phyloP scores from a whole-genome alignment of 2,888 invertebrate species.

The Platynereis dumerilii region DNA sequence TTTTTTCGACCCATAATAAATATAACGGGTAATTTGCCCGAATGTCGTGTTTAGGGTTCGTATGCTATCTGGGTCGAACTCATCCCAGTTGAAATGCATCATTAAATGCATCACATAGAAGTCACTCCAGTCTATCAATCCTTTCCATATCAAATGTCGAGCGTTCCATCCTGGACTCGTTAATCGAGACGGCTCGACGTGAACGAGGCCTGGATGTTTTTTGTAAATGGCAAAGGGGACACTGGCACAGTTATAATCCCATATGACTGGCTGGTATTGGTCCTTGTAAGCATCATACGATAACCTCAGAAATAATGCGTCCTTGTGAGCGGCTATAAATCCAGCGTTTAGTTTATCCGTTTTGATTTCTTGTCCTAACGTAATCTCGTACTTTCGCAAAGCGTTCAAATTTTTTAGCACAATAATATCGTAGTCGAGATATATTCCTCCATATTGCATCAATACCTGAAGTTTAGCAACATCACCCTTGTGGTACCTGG shows the following conservation, averaged over 20 bases:
- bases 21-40: slow-evolving; percentile 34
- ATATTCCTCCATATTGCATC: slow-evolving; percentile 38
- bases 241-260: slow-evolving; percentile 38
- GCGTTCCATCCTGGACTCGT: slow-evolving; percentile 36
- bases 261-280: slow-evolving; percentile 34
- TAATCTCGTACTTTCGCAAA: slow-evolving; percentile 32
- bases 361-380: slow-evolving; percentile 33
- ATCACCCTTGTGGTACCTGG: slow-evolving; percentile 10
- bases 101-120: slow-evolving; percentile 37
- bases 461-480: slow-evolving; percentile 15
- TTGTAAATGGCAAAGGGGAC: slow-evolving; percentile 31
- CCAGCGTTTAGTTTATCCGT: slow-evolving; percentile 36
- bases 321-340: slow-evolving; percentile 32
- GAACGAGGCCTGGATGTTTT: slow-evolving; percentile 31
- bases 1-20: slow-evolving; percentile 34
- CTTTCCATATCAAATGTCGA: slow-evolving; percentile 29
- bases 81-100: slow-evolving; percentile 28
- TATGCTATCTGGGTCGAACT: slow-evolving; percentile 30
- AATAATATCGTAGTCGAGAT: slow-evolving; percentile 40
- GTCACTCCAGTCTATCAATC: slow-evolving; percentile 34
- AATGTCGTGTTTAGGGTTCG: slow-evolving; percentile 30
- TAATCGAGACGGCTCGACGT: slow-evolving; percentile 30
- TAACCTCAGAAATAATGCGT: slow-evolving; percentile 31
- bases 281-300: slow-evolving; percentile 33
- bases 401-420: slow-evolving; percentile 34